Evolutionary conservation across 2,113 vertebrate genomes (phyloP).

Genomic region (Theristicus caerulescens): DNA sequence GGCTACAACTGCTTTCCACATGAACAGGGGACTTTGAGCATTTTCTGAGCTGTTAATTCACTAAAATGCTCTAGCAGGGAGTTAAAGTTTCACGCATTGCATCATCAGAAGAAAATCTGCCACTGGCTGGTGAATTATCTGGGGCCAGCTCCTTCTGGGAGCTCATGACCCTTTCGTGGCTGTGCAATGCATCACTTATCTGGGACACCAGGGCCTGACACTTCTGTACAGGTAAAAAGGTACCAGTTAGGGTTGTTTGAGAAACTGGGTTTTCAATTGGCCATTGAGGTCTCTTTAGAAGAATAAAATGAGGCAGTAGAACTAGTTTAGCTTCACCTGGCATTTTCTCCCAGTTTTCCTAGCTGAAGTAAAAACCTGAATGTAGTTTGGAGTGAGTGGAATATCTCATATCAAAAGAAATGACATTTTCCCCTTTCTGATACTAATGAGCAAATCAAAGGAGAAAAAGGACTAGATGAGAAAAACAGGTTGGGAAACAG

Average conservation of each 20-base stretch:
- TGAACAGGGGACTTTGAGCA: background rate
- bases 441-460: background rate
- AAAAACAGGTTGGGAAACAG: background rate
- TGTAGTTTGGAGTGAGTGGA: background rate
- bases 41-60: conserved; percentile 4
- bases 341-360: background rate
- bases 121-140: background rate
- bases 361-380: background rate
- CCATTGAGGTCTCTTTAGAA: background rate
- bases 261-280: background rate
- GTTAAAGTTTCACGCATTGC: background rate
- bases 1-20: background rate
- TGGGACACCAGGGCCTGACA: background rate
- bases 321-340: background rate
- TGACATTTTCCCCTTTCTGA: background rate
- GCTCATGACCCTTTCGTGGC: background rate
- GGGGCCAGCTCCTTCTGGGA: background rate
- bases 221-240: background rate
- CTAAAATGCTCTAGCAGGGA: background rate
- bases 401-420: background rate
- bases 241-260: background rate
- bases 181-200: background rate
- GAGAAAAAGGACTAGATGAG: background rate
- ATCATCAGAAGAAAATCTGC: background rate
- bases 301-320: background rate